Percentiles rank a stretch among this genome's conserved stretches.
Conservation (phyloP, 2,113 vertebrate species). For the Amphiprion ocellaris region DNA sequence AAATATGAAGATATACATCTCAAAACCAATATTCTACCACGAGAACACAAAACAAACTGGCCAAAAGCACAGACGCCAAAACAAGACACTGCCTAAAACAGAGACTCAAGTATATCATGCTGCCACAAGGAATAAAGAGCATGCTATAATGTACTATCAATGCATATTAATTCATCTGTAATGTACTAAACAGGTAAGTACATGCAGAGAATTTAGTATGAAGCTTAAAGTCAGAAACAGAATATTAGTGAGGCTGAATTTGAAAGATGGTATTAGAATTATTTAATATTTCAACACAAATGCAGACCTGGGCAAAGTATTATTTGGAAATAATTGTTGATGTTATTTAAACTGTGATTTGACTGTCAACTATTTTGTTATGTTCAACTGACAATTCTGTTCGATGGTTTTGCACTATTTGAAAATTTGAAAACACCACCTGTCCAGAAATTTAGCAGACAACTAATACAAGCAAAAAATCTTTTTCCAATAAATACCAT, state of each 20-base stretch:
- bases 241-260: slow-evolving; percentile 25
- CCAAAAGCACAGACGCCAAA: neutral
- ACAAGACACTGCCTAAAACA: neutral
- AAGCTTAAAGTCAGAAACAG: slow-evolving; percentile 32
- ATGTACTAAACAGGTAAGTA: neutral
- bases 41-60: neutral
- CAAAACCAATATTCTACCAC: neutral
- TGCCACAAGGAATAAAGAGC: neutral
- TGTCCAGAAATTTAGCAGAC: too few species aligned
- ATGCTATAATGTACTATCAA: slow-evolving; percentile 6
- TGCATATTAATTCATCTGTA: neutral
- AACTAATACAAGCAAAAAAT: neutral
- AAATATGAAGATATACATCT: neutral
- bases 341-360: neutral
- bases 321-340: slow-evolving; percentile 41
- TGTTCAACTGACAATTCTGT: neutral
- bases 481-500: slow-evolving; percentile 50
- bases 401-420: neutral
- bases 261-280: slow-evolving; percentile 20
- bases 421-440: neutral
- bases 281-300: slow-evolving; percentile 3
- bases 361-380: neutral
- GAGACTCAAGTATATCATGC: neutral
- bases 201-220: slow-evolving; percentile 44
- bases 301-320: slow-evolving; percentile 52